phyloP scores from a whole-genome alignment of 2,888 invertebrate genomes.

The Alloplasta piceator region DNA sequence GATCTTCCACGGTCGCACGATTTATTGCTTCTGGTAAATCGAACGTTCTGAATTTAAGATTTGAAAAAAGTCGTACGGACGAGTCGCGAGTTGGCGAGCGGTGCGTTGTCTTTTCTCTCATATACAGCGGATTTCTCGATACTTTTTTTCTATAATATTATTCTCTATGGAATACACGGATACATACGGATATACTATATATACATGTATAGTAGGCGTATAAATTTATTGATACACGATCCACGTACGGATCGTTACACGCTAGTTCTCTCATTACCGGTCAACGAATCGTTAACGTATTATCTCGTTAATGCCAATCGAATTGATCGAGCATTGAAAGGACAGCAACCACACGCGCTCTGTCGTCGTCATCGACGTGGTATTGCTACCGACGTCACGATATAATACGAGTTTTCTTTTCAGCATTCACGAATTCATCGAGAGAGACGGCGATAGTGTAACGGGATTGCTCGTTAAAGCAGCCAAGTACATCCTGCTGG shows the following conservation, averaged over 20 bases:
- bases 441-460: constrained; percentile 47
- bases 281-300: constrained; percentile 67
- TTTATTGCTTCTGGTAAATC: constrained; percentile 64
- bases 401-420: constrained; percentile 55
- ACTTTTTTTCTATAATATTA: neutral
- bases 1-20: constrained; percentile 56
- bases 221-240: constrained; percentile 65
- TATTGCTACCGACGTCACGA: constrained; percentile 44
- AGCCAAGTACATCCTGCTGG: constrained; percentile 42
- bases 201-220: constrained; percentile 20
- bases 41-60: constrained; percentile 11
- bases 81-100: constrained; percentile 24
- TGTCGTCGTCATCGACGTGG: constrained; percentile 28
- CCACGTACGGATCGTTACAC: constrained; percentile 70
- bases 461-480: constrained; percentile 55
- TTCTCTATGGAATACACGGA: neutral
- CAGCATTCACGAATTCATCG: constrained; percentile 59
- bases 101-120: constrained; percentile 46
- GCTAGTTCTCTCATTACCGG: constrained; percentile 69
- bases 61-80: constrained; percentile 48
- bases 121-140: constrained; percentile 20
- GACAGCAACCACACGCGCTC: constrained; percentile 45
- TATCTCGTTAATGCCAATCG: constrained; percentile 66
- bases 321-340: constrained; percentile 50
- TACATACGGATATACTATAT: neutral